These are phyloP conservation scores for Chlamydotis undulata DNA, from an alignment of 2,113 vertebrate genomes.

Conservation along the genomic window DNA sequence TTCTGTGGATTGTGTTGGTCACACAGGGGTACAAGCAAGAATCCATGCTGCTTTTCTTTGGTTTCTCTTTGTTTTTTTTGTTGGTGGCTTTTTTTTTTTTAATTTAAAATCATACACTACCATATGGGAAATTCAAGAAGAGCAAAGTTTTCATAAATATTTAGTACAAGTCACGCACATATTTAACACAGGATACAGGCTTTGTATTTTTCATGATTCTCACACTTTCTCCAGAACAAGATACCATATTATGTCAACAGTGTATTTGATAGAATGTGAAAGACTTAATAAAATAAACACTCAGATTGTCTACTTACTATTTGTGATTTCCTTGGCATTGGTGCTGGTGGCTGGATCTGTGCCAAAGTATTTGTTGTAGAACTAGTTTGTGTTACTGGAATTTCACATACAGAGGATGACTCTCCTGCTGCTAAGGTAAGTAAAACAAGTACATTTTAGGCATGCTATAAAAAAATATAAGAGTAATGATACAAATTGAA, in stretches of 20 bases:
- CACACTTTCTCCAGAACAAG: background rate
- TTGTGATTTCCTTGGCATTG: conserved; percentile 87
- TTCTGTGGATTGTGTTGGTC: background rate
- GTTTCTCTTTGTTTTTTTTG: background rate
- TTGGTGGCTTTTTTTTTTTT: background rate
- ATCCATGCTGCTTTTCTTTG: background rate
- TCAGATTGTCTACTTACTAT: conserved; percentile 75
- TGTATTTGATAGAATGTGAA: background rate
- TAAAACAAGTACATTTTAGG: background rate
- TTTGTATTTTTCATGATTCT: background rate
- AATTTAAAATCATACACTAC: background rate
- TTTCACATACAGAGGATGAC: conserved; percentile 52
- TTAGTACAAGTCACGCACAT: background rate
- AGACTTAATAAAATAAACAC: background rate
- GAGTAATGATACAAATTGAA: background rate
- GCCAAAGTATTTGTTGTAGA: conserved; percentile 79
- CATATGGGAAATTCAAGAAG: background rate
- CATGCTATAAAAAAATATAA: background rate
- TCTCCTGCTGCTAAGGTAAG: conserved; percentile 49
- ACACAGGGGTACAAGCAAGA: background rate
- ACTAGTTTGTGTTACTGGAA: conserved; percentile 62
- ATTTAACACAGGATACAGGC: background rate
- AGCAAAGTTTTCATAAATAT: background rate
- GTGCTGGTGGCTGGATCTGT: conserved; percentile 85
- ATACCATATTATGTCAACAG: background rate